Conservation (phyloP, 64 coral and sea anemone species). For the Montipora capricornis region DNA sequence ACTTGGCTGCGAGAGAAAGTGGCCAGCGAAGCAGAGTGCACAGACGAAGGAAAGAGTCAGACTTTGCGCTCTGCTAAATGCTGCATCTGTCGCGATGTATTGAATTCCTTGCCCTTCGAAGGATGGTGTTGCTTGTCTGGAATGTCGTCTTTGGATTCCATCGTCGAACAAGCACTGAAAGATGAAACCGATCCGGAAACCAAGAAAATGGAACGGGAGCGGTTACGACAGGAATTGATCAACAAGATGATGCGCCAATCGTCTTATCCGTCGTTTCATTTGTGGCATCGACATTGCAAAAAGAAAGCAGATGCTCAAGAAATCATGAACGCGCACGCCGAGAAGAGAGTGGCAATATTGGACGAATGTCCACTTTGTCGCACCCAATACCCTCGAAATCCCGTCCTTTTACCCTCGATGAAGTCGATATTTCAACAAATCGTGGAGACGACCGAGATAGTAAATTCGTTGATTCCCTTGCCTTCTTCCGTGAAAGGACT, state of each 20-base stretch:
- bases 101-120: not conserved
- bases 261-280: not conserved
- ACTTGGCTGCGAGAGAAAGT: no score
- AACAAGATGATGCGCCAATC: not conserved
- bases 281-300: not conserved
- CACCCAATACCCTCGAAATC: not conserved
- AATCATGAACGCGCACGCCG: not conserved
- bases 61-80: no score
- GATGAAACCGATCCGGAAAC: not conserved
- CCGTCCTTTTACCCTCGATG: not conserved
- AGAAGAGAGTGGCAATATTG: not conserved
- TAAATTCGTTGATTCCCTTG: no score
- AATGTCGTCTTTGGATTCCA: not conserved
- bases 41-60: no score
- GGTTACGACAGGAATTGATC: not conserved
- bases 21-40: no score
- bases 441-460: no score
- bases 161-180: not conserved
- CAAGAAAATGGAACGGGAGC: not conserved
- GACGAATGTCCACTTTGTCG: not conserved
- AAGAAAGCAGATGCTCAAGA: not conserved
- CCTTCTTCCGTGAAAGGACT: no score
- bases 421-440: not conserved
- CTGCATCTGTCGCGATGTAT: no score
- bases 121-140: conserved; percentile 4